Conservation (phyloP, 2,113 vertebrate species). For the Hiodon alosoides region DNA sequence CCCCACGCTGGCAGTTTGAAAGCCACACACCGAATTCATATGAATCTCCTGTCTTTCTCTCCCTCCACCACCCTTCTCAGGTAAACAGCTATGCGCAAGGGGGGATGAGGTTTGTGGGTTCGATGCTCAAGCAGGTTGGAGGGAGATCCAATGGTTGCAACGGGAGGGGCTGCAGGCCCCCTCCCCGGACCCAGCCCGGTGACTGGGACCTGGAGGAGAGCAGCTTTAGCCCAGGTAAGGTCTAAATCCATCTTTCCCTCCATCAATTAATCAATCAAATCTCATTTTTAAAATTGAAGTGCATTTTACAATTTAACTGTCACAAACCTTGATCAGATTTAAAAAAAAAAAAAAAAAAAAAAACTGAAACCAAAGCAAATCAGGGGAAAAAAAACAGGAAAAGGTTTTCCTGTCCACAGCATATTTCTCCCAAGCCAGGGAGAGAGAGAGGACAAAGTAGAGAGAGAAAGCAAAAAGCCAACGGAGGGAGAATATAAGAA, state of each 20-base stretch:
- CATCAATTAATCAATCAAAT: too few relatives aligned
- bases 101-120: slow-evolving; percentile 84
- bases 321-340: too few relatives aligned
- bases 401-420: neutral
- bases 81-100: slow-evolving; percentile 78
- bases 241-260: neutral
- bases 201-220: slow-evolving; percentile 54
- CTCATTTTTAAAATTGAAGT: too few relatives aligned
- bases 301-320: too few relatives aligned
- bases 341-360: too few relatives aligned
- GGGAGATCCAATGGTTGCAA: slow-evolving; percentile 45
- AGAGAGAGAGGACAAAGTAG: too few relatives aligned
- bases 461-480: too few relatives aligned
- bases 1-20: too few relatives aligned
- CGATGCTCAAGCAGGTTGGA: slow-evolving; percentile 71
- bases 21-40: neutral
- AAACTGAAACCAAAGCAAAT: neutral
- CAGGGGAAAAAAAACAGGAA: neutral
- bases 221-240: slow-evolving; percentile 57
- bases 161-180: slow-evolving; percentile 53
- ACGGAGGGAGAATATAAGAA: too few relatives aligned
- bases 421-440: too few relatives aligned
- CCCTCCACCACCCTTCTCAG: slow-evolving; percentile 46
- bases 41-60: neutral
- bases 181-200: slow-evolving; percentile 47